Evolutionary conservation across 2,113 vertebrate species (phyloP).

Genomic region (Struthidea cinerea): DNA sequence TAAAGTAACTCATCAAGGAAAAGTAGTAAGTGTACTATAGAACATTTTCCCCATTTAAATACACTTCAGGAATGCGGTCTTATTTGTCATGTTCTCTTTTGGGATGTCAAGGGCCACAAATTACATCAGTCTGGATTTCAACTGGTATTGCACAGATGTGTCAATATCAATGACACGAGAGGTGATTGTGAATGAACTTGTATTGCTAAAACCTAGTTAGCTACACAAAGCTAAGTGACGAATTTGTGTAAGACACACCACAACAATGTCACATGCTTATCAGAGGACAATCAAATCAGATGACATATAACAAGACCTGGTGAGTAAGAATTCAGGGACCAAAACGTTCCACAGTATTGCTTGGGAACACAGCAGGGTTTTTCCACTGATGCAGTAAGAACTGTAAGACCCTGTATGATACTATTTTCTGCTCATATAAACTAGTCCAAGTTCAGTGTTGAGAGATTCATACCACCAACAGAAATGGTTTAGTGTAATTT

Average conservation of each 20-base stretch:
- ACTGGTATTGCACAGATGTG: rapidly evolving
- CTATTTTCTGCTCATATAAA: neutral
- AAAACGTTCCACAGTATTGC: neutral
- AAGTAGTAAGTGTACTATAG: neutral
- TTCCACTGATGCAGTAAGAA: neutral
- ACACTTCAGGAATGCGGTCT: neutral
- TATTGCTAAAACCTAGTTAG: neutral
- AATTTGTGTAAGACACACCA: neutral
- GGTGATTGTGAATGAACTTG: neutral
- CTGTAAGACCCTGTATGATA: neutral
- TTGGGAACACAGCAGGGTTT: neutral
- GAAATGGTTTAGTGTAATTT: neutral
- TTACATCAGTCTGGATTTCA: neutral
- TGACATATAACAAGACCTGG: neutral
- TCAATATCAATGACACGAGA: neutral
- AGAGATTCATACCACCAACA: neutral
- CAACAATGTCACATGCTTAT: neutral
- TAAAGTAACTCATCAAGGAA: neutral
- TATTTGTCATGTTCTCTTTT: neutral
- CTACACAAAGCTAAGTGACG: neutral
- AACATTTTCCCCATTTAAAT: neutral
- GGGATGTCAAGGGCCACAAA: neutral
- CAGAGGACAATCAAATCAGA: neutral
- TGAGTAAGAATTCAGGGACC: neutral
- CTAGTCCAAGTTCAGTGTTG: neutral